Conservation (phyloP, 1,140 invertebrate species). For the Listronotus bonariensis region DNA sequence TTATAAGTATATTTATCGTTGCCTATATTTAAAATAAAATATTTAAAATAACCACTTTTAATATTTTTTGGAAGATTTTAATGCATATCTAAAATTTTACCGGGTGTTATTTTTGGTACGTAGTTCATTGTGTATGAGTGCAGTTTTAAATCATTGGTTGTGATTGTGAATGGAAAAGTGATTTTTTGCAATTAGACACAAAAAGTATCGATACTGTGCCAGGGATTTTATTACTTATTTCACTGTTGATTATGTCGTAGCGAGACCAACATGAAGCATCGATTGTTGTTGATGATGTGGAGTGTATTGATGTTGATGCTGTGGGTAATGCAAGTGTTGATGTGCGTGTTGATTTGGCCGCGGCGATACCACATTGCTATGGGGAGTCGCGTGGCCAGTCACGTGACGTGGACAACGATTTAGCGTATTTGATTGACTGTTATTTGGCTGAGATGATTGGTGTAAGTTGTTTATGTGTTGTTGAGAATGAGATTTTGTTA, state of each 20-base stretch:
- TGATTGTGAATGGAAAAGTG: too few species aligned
- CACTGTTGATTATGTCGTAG: slow-evolving; percentile 8
- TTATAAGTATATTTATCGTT: too few species aligned
- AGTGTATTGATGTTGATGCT: slow-evolving; percentile 9
- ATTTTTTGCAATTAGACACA: background rate
- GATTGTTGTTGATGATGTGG: slow-evolving; percentile 17
- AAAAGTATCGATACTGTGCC: background rate
- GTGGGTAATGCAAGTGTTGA: slow-evolving; percentile 12
- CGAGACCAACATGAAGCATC: slow-evolving; percentile 5
- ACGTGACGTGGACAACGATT: slow-evolving; percentile 36
- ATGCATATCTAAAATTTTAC: too few species aligned
- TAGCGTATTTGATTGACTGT: slow-evolving; percentile 2
- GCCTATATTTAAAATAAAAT: too few species aligned
- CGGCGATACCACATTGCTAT: slow-evolving; percentile 22
- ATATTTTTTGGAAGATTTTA: too few species aligned
- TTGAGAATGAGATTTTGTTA: slow-evolving; percentile 19
- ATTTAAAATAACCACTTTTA: too few species aligned
- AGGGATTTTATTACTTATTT: too few species aligned
- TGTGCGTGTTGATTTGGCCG: slow-evolving; percentile 21
- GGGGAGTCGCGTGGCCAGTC: slow-evolving; percentile 26
- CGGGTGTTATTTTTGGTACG: too few species aligned
- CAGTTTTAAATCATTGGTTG: too few species aligned
- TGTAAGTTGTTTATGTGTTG: slow-evolving; percentile 27
- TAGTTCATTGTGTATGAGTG: too few species aligned
- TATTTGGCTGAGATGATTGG: slow-evolving; percentile 8